phyloP scores from a whole-genome alignment of 2,113 vertebrate species.

The Tricholaema leucomelas region DNA sequence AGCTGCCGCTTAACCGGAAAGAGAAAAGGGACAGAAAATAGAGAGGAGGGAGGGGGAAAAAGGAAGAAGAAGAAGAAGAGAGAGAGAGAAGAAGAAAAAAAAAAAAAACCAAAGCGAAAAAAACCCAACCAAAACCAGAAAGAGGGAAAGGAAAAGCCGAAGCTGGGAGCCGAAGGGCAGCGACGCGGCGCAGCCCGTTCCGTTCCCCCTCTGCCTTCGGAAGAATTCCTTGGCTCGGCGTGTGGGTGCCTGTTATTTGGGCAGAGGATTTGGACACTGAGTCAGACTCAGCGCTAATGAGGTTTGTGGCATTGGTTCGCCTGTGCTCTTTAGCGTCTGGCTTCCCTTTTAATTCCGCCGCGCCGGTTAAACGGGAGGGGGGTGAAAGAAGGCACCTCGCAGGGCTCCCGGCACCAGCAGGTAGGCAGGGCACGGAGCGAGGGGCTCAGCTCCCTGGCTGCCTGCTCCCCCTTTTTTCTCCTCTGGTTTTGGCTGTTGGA shows the following conservation, averaged over 20 bases:
- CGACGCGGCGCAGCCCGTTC: not conserved
- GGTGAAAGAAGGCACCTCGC: not conserved
- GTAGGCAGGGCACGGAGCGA: not conserved
- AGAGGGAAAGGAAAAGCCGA: not conserved
- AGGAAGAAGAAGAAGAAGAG: no score
- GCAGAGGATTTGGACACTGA: constrained; percentile 43
- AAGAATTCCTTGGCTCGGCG: constrained; percentile 52
- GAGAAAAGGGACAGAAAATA: not conserved
- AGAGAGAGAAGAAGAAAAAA: no score
- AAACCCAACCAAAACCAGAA: no score
- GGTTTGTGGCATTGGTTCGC: constrained; percentile 59
- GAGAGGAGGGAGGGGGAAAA: not conserved
- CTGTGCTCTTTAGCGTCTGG: not conserved
- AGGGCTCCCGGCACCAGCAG: not conserved
- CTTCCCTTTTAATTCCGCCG: not conserved
- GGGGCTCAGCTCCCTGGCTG: not conserved
- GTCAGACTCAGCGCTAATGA: constrained; percentile 50
- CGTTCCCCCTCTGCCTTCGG: not conserved
- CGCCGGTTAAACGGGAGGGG: not conserved
- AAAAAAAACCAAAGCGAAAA: no score
- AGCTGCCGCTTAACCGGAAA: constrained; percentile 18
- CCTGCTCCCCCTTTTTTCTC: no score
- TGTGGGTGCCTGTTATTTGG: constrained; percentile 25
- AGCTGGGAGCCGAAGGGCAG: not conserved
- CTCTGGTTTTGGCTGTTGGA: not conserved